These are phyloP conservation scores for Melanostoma mellinum DNA, from an alignment of 2,888 invertebrate genomes.

Conservation along the genomic window DNA sequence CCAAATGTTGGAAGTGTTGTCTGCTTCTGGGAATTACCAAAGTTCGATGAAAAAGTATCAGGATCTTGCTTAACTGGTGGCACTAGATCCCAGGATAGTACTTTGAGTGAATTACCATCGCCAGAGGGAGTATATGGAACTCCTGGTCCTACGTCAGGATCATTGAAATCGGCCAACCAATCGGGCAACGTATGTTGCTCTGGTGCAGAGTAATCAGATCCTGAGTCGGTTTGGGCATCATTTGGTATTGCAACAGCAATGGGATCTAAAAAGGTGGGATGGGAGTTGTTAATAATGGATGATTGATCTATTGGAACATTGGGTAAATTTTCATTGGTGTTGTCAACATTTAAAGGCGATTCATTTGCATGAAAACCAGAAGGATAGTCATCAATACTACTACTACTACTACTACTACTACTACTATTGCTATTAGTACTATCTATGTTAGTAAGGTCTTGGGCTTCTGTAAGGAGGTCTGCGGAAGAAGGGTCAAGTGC, in stretches of 20 bases:
- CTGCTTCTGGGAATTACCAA: slow-evolving; percentile 69
- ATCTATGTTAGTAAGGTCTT: slow-evolving; percentile 33
- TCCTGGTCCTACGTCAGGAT: slow-evolving; percentile 80
- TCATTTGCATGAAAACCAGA: slow-evolving; percentile 43
- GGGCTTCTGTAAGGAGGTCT: slow-evolving; percentile 39
- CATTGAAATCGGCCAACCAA: slow-evolving; percentile 79
- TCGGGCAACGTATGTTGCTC: slow-evolving; percentile 76
- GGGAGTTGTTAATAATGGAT: slow-evolving; percentile 77
- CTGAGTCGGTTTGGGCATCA: slow-evolving; percentile 35
- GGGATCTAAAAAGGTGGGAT: slow-evolving; percentile 80
- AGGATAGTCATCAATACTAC: slow-evolving; percentile 26
- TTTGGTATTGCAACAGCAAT: slow-evolving; percentile 79
- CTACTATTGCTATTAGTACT: slow-evolving; percentile 32
- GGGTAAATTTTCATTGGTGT: slow-evolving; percentile 75
- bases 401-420: slow-evolving; percentile 36
- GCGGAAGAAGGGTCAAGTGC: slow-evolving; percentile 54
- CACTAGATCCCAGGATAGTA: slow-evolving; percentile 80
- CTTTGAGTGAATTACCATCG: slow-evolving; percentile 73
- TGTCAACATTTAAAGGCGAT: slow-evolving; percentile 70
- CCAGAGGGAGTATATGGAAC: slow-evolving; percentile 77
- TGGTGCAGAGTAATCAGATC: slow-evolving; percentile 12
- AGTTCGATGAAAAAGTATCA: slow-evolving; percentile 66
- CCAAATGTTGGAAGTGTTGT: slow-evolving; percentile 58
- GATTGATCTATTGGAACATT: slow-evolving; percentile 75
- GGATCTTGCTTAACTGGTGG: slow-evolving; percentile 75